These are phyloP conservation scores for Hirtodrosophila duncani DNA, from an alignment of 2,888 invertebrate species.

Conservation along the genomic window DNA sequence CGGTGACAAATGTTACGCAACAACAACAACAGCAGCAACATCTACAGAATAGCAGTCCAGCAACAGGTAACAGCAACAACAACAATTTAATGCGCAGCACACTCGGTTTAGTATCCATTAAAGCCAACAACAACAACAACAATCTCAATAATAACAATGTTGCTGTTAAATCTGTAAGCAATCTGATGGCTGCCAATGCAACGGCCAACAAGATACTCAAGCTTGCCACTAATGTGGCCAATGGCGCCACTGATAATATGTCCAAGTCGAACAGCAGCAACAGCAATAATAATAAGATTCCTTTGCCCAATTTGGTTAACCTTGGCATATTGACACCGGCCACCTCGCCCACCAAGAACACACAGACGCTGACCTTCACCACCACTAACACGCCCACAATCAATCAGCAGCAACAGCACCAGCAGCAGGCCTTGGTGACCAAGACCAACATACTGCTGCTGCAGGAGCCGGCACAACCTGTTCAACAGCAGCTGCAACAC, in stretches of 20 bases:
- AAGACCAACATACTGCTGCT: constrained; percentile 59
- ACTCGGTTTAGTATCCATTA: constrained; percentile 78
- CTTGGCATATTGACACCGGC: constrained; percentile 80
- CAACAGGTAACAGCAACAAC: constrained; percentile 76
- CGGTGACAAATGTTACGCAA: constrained; percentile 59
- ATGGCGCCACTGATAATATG: constrained; percentile 54
- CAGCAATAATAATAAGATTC: constrained; percentile 51
- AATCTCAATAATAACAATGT: constrained; percentile 32
- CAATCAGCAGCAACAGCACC: constrained; percentile 63
- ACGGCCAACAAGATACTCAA: constrained; percentile 78
- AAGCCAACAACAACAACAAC: constrained; percentile 55
- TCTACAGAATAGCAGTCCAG: constrained; percentile 32
- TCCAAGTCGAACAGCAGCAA: constrained; percentile 38
- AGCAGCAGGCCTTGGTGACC: constrained; percentile 60
- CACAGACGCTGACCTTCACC: constrained; percentile 74
- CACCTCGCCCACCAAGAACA: constrained; percentile 79
- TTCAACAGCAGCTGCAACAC: constrained; percentile 50
- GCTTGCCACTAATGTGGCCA: constrained; percentile 75
- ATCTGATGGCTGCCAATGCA: constrained; percentile 76
- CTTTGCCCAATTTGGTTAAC: constrained; percentile 78
- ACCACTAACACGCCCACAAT: constrained; percentile 54
- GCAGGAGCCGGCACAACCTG: constrained; percentile 53
- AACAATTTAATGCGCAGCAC: constrained; percentile 78
- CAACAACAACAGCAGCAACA: constrained; percentile 46
- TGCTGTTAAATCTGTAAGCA: constrained; percentile 67